These are phyloP conservation scores for Rhagophthalmus giganteus DNA, from an alignment of 2,888 invertebrate genomes.

Conservation along the genomic window DNA sequence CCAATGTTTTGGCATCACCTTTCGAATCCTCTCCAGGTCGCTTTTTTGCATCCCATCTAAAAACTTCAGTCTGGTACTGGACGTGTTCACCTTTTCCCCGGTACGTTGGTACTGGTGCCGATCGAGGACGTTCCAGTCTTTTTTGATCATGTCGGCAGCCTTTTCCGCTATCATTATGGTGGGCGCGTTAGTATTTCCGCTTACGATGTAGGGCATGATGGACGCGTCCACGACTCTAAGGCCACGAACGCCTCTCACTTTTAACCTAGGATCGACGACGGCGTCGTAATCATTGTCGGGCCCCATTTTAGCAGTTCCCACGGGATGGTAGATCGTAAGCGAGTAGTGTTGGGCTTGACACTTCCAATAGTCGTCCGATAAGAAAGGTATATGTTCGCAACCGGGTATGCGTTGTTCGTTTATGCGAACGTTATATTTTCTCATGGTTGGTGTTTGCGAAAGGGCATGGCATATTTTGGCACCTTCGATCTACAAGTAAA, in stretches of 20 bases:
- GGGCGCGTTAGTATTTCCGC: constrained; percentile 82
- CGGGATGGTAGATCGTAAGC: constrained; percentile 80
- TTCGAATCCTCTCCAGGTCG: constrained; percentile 8
- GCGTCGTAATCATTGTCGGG: constrained; percentile 61
- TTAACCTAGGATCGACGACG: constrained; percentile 71
- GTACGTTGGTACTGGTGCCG: neutral
- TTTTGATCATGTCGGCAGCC: constrained; percentile 79
- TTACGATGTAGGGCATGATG: constrained; percentile 78
- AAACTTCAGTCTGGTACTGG: neutral
- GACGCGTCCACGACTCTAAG: constrained; percentile 81
- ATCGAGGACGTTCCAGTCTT: constrained; percentile 61
- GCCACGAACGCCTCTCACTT: constrained; percentile 55
- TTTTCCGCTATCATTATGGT: constrained; percentile 84
- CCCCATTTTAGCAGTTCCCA: constrained; percentile 83
- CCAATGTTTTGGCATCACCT: constrained; percentile 23
- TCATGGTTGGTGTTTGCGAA: constrained; percentile 62
- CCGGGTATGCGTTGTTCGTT: constrained; percentile 69
- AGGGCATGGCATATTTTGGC: constrained; percentile 69
- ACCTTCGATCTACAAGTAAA: constrained; percentile 68
- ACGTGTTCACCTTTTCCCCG: neutral
- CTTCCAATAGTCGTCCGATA: constrained; percentile 75
- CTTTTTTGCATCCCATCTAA: neutral
- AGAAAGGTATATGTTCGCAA: constrained; percentile 63
- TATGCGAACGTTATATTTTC: constrained; percentile 63
- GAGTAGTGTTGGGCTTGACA: constrained; percentile 76